Conservation (phyloP, 2,797 vertebrate species). For the Nyctibius grandis region DNA sequence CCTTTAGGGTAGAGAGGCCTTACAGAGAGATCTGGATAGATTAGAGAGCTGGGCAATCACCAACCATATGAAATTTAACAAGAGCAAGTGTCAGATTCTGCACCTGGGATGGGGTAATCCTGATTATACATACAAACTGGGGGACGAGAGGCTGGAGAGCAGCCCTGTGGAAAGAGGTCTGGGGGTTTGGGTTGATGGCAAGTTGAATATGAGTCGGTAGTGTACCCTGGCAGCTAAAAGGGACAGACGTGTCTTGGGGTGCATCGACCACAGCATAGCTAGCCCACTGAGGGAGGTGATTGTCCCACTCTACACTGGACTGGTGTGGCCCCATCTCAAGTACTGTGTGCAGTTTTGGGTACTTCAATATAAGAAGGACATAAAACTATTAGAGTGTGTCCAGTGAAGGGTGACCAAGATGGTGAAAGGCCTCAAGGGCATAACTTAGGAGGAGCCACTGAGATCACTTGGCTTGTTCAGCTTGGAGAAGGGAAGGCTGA, state of each 20-base stretch:
- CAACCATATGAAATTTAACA: not conserved
- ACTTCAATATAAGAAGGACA: not conserved
- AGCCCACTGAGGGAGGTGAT: not conserved
- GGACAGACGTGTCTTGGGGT: too few relatives aligned
- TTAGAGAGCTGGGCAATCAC: not conserved
- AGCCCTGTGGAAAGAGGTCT: too few relatives aligned
- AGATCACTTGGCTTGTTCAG: too few relatives aligned
- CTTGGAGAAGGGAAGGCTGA: too few relatives aligned
- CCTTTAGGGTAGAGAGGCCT: not conserved
- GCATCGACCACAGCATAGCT: too few relatives aligned
- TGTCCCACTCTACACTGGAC: not conserved
- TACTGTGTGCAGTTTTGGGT: not conserved
- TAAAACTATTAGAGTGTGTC: not conserved
- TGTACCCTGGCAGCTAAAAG: not conserved
- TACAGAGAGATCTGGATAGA: too few relatives aligned
- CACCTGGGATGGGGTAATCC: too few relatives aligned
- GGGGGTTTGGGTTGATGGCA: not conserved
- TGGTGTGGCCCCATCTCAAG: too few relatives aligned
- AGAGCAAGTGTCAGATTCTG: not conserved
- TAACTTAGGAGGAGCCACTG: too few relatives aligned
- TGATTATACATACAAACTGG: not conserved
- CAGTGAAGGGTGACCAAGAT: not conserved
- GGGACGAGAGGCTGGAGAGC: too few relatives aligned
- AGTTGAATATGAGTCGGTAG: not conserved
- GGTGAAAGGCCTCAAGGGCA: not conserved